Evolutionary conservation across 2,797 vertebrate species (phyloP), one percentile per base, ranked within the genome.

Genomic region (Acanthurus leucopareius): DNA sequence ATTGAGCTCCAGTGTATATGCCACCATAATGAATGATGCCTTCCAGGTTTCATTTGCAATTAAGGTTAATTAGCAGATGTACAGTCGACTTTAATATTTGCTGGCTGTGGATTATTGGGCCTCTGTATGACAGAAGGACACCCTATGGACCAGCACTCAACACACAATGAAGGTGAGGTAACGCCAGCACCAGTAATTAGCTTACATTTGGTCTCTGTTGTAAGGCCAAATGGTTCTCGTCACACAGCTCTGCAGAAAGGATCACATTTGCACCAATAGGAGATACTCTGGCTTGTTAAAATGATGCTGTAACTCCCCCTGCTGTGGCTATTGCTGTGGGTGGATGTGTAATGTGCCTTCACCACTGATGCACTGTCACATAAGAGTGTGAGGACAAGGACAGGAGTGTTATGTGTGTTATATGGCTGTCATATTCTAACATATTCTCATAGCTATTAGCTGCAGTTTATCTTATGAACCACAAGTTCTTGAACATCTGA

Each of bases 21-120:
- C 48, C 13, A 20, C 47, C 69, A 47, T 73, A 82, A 86, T 84
- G 56, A 90, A 88, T 81, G 77, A 84, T 87, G 61, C 87, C 86
- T 85, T 85, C 77, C 79, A 86, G 88, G 87, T 87, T 92, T 92
- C 65, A 87, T 87, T 86, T 69, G 85, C 79, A 90, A 88, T 91
- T 88, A 88, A 80, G 83, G 80, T 88, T 91, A 92, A 93, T 92
- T 89, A 85, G 82, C 85, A 91, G 85, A 88, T 73, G 67, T 68
- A 83, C 60, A 82, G 82, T 86, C 22, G 38, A 71, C 60, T 88
- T 84, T 90, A 86, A 84, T 92, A 77, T 84, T 83, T 68, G 38
- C 49, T 71, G 57, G 73, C 69, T 79, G 79, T 78, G 74, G 79
- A 82, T 89, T 88, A 85, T 84, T 75, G 83, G 73, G 51, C 66